Conservation (phyloP, 2,888 invertebrate genomes). For the Neoascia interrupta region DNA sequence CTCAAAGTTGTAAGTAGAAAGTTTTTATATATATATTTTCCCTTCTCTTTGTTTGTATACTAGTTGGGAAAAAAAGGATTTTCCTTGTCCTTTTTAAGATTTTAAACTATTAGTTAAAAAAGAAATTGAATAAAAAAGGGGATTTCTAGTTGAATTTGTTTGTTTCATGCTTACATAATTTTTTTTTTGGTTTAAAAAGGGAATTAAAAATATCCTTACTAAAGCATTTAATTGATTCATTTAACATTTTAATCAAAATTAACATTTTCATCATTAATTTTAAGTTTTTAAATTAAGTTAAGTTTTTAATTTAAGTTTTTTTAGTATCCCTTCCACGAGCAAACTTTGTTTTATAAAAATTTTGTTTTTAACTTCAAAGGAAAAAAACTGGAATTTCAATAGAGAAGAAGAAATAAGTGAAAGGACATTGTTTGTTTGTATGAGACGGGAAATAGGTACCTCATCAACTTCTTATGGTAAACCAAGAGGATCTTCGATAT, state of each 20-base stretch:
- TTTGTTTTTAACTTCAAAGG: too few relatives aligned
- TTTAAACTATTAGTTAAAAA: constrained; percentile 18
- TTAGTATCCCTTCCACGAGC: constrained; percentile 2
- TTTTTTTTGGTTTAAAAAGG: neutral
- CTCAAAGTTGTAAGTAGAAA: constrained; percentile 96
- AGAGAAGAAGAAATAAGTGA: too few relatives aligned
- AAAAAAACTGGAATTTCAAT: too few relatives aligned
- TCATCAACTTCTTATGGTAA: too few relatives aligned
- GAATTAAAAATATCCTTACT: constrained; percentile 3
- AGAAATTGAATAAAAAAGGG: constrained; percentile 15
- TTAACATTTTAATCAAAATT: neutral
- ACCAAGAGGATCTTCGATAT: too few relatives aligned
- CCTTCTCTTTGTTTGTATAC: neutral
- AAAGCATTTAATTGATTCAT: constrained; percentile 47
- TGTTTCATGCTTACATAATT: constrained; percentile 64
- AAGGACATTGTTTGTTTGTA: too few relatives aligned
- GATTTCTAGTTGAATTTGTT: constrained; percentile 65
- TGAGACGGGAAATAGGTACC: too few relatives aligned
- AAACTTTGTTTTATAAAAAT: constrained; percentile 28
- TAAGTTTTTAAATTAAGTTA: too few relatives aligned
- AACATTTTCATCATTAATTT: too few relatives aligned
- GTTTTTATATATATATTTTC: constrained; percentile 1
- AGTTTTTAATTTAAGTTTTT: too few relatives aligned
- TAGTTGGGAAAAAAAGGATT: neutral
- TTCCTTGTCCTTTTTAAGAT: neutral